These are phyloP conservation scores for Natrix natrix DNA, from an alignment of 2,797 vertebrate genomes.

Conservation along the genomic window DNA sequence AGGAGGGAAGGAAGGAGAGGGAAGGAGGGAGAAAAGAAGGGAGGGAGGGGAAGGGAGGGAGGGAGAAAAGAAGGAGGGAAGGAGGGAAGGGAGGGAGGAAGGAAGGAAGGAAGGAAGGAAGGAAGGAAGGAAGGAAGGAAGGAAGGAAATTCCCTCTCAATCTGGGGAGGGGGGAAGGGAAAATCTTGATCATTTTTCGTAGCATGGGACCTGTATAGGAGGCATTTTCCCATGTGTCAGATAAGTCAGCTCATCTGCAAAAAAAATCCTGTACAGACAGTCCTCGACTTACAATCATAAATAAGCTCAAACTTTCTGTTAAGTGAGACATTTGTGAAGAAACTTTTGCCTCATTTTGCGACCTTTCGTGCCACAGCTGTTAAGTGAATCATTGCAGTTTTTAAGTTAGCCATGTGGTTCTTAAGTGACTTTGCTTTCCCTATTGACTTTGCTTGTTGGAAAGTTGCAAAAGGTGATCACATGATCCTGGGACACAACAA, in stretches of 20 bases:
- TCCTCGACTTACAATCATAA: too few relatives aligned
- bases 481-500: too few relatives aligned
- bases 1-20: neutral
- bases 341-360: too few relatives aligned
- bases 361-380: too few relatives aligned
- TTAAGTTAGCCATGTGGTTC: too few relatives aligned
- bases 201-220: neutral
- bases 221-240: neutral
- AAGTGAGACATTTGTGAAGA: too few relatives aligned
- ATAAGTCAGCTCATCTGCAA: neutral
- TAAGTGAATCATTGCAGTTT: too few relatives aligned
- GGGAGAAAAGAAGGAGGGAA: rapidly evolving
- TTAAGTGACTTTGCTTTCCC: too few relatives aligned
- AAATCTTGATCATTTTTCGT: neutral
- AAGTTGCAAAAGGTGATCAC: too few relatives aligned
- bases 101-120: neutral
- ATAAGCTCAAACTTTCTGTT: too few relatives aligned
- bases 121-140: neutral
- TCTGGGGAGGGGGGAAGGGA: neutral
- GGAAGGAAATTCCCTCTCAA: neutral
- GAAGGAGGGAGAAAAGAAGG: neutral
- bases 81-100: neutral
- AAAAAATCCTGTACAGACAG: neutral
- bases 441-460: too few relatives aligned
- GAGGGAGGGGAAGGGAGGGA: neutral